Percentiles rank a stretch among this genome's conserved stretches.
These are phyloP conservation scores for Mimas tiliae DNA, from an alignment of 2,888 invertebrate species.

Conservation along the genomic window DNA sequence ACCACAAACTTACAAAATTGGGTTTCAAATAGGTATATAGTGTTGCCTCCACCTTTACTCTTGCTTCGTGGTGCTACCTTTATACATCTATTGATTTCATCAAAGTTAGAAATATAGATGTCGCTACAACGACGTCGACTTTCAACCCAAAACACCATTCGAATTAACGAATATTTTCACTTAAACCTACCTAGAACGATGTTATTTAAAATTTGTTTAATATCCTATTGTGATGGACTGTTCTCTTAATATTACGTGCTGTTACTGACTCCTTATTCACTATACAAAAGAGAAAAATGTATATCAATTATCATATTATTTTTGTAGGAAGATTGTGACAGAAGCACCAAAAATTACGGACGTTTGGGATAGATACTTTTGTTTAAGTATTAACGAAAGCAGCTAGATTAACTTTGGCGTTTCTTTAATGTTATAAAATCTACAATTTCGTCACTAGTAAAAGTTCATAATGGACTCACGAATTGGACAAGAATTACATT, in stretches of 20 bases:
- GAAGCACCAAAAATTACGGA: conserved; percentile 56
- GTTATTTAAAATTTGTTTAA: conserved; percentile 54
- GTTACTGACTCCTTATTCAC: conserved; percentile 51
- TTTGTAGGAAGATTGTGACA: conserved; percentile 51
- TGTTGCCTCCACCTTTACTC: too few species aligned
- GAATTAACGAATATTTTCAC: conserved; percentile 31
- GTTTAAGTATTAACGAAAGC: conserved; percentile 36
- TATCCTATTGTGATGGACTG: conserved; percentile 67
- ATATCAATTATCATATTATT: conserved; percentile 29
- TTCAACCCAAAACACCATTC: conserved; percentile 42
- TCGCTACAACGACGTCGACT: conserved; percentile 38
- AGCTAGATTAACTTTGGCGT: conserved; percentile 62
- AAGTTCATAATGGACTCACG: conserved; percentile 43
- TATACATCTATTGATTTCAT: not conserved
- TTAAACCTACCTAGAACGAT: conserved; percentile 45
- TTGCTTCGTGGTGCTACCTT: too few species aligned
- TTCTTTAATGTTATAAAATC: conserved; percentile 48
- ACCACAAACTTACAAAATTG: too few species aligned
- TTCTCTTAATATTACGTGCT: conserved; percentile 52
- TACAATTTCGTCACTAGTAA: conserved; percentile 50
- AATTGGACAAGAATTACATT: conserved; percentile 51
- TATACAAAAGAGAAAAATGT: conserved; percentile 41
- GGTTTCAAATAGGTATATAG: too few species aligned
- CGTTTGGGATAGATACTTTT: conserved; percentile 36
- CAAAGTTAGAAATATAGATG: conserved; percentile 35